Evolutionary conservation across 1,140 invertebrate species (phyloP).

Genomic region (Oppia nitens): DNA sequence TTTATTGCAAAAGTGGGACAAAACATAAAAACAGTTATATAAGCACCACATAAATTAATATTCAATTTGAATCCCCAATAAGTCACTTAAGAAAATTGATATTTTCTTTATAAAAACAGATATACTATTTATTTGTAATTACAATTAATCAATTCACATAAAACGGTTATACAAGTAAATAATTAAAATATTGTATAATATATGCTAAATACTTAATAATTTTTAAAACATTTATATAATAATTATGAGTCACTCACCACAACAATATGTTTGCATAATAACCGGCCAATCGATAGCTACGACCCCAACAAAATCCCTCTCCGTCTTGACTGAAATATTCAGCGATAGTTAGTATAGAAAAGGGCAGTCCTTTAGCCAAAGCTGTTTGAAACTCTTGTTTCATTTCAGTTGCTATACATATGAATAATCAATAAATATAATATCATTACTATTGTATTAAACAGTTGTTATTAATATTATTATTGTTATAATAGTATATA

Average conservation of each 20-base stretch:
- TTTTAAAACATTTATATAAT: background rate
- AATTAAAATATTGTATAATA: background rate
- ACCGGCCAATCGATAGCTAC: conserved; percentile 76
- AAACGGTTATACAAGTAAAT: too few relatives aligned
- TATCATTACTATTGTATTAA: too few relatives aligned
- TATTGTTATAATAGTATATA: background rate
- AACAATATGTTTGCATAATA: conserved; percentile 78
- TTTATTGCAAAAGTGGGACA: too few relatives aligned
- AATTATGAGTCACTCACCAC: too few relatives aligned
- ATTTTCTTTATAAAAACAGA: too few relatives aligned
- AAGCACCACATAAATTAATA: too few relatives aligned
- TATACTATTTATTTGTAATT: too few relatives aligned
- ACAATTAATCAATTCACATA: too few relatives aligned
- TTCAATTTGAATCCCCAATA: too few relatives aligned
- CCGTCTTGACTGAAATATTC: conserved; percentile 90
- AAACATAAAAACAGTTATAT: too few relatives aligned
- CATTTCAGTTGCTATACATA: conserved; percentile 32
- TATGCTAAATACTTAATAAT: background rate
- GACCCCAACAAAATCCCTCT: conserved; percentile 91
- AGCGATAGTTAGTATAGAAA: conserved; percentile 83
- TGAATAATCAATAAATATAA: too few relatives aligned
- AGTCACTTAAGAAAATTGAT: too few relatives aligned
- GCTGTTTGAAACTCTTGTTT: conserved; percentile 60
- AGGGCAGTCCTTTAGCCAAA: conserved; percentile 69
- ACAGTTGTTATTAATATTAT: background rate